Evolutionary conservation across 2,888 invertebrate species (phyloP).

Genomic region (Monochamus alternatus): DNA sequence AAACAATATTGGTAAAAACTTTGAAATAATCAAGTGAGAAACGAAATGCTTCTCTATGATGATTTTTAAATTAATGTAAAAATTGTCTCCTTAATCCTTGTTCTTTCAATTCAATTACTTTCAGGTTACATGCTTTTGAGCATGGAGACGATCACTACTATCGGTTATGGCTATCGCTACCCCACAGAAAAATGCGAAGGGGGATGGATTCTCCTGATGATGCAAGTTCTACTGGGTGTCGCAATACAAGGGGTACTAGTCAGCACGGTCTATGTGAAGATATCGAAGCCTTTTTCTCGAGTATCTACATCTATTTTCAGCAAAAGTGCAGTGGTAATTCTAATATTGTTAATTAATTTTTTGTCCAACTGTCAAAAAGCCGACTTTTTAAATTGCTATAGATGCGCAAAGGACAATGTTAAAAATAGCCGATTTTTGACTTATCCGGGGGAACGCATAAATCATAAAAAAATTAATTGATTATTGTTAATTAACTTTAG

Average conservation of each 20-base stretch:
- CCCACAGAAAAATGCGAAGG: conserved; percentile 63
- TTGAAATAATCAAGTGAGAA: no score
- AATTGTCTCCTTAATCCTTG: no score
- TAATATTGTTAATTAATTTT: neutral
- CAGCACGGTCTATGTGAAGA: conserved; percentile 78
- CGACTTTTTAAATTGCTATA: no score
- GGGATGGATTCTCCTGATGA: conserved; percentile 61
- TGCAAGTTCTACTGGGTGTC: conserved; percentile 61
- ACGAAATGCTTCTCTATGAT: no score
- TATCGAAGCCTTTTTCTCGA: conserved; percentile 74
- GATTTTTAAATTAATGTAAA: no score
- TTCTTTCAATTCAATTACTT: conserved; percentile 15
- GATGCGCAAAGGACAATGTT: no score
- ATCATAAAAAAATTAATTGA: no score
- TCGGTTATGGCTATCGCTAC: conserved; percentile 64
- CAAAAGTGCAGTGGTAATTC: conserved; percentile 78
- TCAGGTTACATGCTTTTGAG: conserved; percentile 63
- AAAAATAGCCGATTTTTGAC: no score
- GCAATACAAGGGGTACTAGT: conserved; percentile 68
- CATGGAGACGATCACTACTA: conserved; percentile 65
- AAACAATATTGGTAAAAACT: no score
- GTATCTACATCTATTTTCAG: conserved; percentile 76
- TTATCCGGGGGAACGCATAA: no score
- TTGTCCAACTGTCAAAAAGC: no score
- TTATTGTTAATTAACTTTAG: no score